These are phyloP conservation scores for Melipona quadrifasciata DNA, from an alignment of 1,140 invertebrate species.

Conservation along the genomic window DNA sequence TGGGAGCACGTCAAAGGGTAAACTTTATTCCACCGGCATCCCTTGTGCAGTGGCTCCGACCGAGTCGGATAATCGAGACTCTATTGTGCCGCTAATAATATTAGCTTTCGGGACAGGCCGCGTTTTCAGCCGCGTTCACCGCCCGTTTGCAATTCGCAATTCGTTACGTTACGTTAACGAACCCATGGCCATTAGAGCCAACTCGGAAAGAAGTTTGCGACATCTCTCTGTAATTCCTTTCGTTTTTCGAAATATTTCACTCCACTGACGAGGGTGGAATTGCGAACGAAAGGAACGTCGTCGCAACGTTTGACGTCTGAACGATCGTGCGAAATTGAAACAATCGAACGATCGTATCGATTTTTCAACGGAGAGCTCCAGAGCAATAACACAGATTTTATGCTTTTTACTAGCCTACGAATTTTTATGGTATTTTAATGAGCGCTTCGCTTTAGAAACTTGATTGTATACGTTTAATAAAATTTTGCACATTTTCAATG, in stretches of 20 bases:
- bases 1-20: constrained; percentile 47
- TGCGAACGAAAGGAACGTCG: too few species aligned
- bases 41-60: constrained; percentile 35
- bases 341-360: too few species aligned
- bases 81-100: constrained; percentile 47
- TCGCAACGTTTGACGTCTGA: too few species aligned
- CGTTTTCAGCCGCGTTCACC: constrained; percentile 18
- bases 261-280: too few species aligned
- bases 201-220: neutral
- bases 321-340: too few species aligned
- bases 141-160: constrained; percentile 8
- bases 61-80: constrained; percentile 51
- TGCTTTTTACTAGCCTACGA: too few species aligned
- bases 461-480: too few species aligned
- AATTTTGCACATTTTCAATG: too few species aligned
- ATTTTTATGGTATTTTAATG: too few species aligned
- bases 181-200: neutral
- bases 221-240: neutral
- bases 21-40: constrained; percentile 46
- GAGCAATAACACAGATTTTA: too few species aligned
- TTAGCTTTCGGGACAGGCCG: constrained; percentile 31
- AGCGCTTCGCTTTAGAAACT: too few species aligned
- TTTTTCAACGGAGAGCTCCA: too few species aligned
- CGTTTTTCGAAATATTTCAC: neutral
- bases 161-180: constrained; percentile 1